Conservation (phyloP, 2,888 invertebrate genomes). For the Drosophila subsilvestris region DNA sequence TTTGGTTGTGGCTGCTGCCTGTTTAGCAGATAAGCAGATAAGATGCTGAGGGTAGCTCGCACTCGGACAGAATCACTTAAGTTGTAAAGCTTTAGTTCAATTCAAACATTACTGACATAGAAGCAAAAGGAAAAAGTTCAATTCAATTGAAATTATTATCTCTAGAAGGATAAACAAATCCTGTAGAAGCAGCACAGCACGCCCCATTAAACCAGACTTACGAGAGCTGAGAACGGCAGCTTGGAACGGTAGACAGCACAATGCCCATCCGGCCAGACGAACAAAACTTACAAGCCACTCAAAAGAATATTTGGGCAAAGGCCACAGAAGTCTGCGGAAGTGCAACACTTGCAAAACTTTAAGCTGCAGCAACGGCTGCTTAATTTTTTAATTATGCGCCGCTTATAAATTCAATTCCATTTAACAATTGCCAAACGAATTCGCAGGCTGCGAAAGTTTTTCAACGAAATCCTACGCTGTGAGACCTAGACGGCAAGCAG, state of each 20-base stretch:
- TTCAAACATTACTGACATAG: too few relatives aligned
- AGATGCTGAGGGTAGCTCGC: background rate
- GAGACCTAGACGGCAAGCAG: slow-evolving; percentile 50
- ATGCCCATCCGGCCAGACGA: slow-evolving; percentile 33
- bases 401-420: slow-evolving; percentile 78
- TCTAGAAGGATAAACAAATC: too few relatives aligned
- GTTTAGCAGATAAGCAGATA: slow-evolving; percentile 73
- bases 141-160: background rate
- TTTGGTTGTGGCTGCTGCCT: slow-evolving; percentile 55
- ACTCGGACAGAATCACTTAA: too few relatives aligned
- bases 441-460: slow-evolving; percentile 48
- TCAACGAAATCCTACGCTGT: background rate
- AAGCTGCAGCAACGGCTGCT: slow-evolving; percentile 60
- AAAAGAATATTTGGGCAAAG: slow-evolving; percentile 39
- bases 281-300: slow-evolving; percentile 34
- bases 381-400: slow-evolving; percentile 79
- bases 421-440: slow-evolving; percentile 75
- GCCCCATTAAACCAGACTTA: slow-evolving; percentile 19
- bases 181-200: background rate
- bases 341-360: slow-evolving; percentile 71
- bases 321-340: slow-evolving; percentile 42
- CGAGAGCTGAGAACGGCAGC: background rate
- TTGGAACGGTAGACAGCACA: slow-evolving; percentile 9
- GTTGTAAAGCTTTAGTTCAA: background rate
- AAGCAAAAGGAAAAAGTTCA: background rate